Evolutionary conservation across 2,888 invertebrate genomes (phyloP).

Genomic region (Cosmia trapezina): DNA sequence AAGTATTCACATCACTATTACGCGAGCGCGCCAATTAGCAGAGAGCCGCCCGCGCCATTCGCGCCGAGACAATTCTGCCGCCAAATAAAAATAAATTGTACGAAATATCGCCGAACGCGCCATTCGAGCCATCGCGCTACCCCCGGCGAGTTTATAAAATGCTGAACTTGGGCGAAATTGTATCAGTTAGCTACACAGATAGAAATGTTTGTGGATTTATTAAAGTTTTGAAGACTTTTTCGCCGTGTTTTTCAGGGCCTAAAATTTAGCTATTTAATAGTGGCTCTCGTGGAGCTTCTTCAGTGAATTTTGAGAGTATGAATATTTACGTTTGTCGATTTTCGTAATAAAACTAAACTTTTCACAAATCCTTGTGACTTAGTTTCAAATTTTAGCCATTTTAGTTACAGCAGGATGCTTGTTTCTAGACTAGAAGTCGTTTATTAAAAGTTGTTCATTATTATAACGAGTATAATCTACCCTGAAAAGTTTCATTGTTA

Average conservation of each 20-base stretch:
- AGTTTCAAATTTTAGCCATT: background rate
- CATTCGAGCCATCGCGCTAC: slow-evolving; percentile 43
- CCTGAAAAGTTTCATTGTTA: background rate
- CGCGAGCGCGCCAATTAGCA: slow-evolving; percentile 72
- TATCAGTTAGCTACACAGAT: slow-evolving; percentile 12
- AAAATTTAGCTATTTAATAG: too few relatives aligned
- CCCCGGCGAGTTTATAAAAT: slow-evolving; percentile 52
- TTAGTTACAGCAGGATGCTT: background rate
- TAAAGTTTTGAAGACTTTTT: background rate
- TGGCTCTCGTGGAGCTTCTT: background rate
- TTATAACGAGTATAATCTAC: slow-evolving; percentile 7
- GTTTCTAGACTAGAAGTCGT: background rate
- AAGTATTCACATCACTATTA: slow-evolving; percentile 61
- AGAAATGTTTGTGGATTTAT: slow-evolving; percentile 23
- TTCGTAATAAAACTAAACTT: background rate
- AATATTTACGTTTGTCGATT: background rate
- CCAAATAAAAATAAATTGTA: slow-evolving; percentile 79
- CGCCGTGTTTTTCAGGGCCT: background rate
- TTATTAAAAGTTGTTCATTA: background rate
- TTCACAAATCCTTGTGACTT: background rate
- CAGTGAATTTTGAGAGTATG: background rate
- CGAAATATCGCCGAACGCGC: slow-evolving; percentile 69
- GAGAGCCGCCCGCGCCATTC: slow-evolving; percentile 65
- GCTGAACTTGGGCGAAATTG: slow-evolving; percentile 51
- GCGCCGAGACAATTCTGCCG: slow-evolving; percentile 69